Conservation (phyloP, 2,113 vertebrate genomes). For the Tyto alba region DNA sequence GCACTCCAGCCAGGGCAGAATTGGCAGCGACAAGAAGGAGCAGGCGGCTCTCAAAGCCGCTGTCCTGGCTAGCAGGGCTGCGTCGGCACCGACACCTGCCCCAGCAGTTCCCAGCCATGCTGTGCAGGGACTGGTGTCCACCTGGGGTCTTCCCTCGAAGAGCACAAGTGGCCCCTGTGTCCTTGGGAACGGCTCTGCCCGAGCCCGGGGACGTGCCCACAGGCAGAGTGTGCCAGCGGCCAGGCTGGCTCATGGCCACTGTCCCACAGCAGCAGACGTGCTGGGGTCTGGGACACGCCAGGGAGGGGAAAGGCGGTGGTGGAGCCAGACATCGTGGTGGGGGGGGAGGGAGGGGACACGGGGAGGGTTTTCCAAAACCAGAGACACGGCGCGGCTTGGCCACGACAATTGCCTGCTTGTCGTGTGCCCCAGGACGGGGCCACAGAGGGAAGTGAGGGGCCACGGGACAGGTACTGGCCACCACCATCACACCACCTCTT, state of each 20-base stretch:
- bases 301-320: background rate
- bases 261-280: fast-evolving
- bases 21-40: background rate
- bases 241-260: background rate
- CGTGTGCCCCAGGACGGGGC: background rate
- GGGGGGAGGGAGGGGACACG: fast-evolving
- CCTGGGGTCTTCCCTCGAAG: background rate
- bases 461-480: background rate
- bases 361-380: background rate
- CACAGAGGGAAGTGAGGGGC: fast-evolving
- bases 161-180: background rate
- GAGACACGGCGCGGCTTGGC: background rate
- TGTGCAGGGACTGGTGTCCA: fast-evolving
- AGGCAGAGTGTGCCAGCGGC: fast-evolving
- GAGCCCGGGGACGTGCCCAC: background rate
- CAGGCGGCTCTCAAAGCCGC: background rate
- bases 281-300: background rate
- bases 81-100: background rate
- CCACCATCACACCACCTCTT: background rate
- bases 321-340: background rate
- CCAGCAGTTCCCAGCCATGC: fast-evolving
- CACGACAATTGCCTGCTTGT: fast-evolving
- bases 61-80: background rate
- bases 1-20: background rate
- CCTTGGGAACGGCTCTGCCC: background rate